Evolutionary conservation across 2,888 invertebrate species (phyloP).

Genomic region (Corythucha ciliata): DNA sequence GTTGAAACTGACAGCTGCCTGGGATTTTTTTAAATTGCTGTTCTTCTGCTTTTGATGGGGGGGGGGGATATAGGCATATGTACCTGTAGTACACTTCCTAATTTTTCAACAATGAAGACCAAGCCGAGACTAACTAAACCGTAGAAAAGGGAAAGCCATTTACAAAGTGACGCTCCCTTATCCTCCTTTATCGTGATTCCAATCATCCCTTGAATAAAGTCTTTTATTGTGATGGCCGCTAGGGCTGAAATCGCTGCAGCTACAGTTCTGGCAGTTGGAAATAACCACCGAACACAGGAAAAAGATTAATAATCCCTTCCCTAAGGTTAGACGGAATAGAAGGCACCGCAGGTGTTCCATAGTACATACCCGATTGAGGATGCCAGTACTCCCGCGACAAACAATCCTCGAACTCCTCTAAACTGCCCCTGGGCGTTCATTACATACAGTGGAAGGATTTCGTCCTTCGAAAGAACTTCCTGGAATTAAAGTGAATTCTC

Average conservation of each 20-base stretch:
- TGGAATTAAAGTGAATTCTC: slow-evolving; percentile 44
- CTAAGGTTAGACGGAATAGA: no score
- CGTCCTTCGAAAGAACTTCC: slow-evolving; percentile 52
- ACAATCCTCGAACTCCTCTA: slow-evolving; percentile 78
- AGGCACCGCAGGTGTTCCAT: no score
- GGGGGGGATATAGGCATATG: no score
- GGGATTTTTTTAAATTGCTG: slow-evolving; percentile 28
- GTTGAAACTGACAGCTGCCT: slow-evolving; percentile 75
- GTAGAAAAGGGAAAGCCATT: slow-evolving; percentile 57
- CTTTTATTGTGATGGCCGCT: slow-evolving; percentile 83
- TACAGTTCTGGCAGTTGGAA: slow-evolving; percentile 79
- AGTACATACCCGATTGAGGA: slow-evolving; percentile 77
- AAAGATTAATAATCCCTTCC: neutral
- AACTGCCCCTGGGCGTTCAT: slow-evolving; percentile 68
- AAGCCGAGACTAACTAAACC: slow-evolving; percentile 68
- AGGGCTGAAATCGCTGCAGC: slow-evolving; percentile 91
- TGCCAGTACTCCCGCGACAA: slow-evolving; percentile 91
- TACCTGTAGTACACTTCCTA: slow-evolving; percentile 79
- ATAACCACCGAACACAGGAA: slow-evolving; percentile 4
- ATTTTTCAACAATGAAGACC: slow-evolving; percentile 74
- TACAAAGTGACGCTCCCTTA: slow-evolving; percentile 64
- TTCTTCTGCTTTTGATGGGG: no score
- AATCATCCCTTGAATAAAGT: slow-evolving; percentile 65
- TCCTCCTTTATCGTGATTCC: slow-evolving; percentile 61
- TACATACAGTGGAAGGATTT: slow-evolving; percentile 81